Percentiles rank a stretch among this genome's conserved stretches.
Evolutionary conservation across 2,797 vertebrate species (phyloP).

Genomic region (Numenius phaeopus): DNA sequence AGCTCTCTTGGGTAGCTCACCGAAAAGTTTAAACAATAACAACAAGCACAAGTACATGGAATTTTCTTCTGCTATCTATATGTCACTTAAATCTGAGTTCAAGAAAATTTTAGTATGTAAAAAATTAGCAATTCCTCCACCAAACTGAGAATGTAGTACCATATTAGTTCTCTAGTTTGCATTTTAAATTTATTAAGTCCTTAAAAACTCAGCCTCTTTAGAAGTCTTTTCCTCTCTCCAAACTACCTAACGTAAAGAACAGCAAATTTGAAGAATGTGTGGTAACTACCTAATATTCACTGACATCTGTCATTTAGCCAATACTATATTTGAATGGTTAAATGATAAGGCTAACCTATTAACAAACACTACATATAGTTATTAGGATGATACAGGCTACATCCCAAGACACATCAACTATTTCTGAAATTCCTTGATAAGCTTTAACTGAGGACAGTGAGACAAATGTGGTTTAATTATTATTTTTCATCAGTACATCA

Average conservation of each 20-base stretch:
- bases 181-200: not conserved
- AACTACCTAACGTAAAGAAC: not conserved
- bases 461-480: not conserved
- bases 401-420: not conserved
- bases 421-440: not conserved
- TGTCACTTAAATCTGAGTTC: not conserved
- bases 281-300: not conserved
- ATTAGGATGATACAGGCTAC: not conserved
- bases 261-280: not conserved
- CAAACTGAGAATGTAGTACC: not conserved
- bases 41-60: not conserved
- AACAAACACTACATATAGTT: not conserved
- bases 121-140: not conserved
- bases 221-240: not conserved
- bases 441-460: not conserved
- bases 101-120: not conserved
- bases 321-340: not conserved
- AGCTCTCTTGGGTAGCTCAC: not conserved
- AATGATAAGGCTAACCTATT: not conserved
- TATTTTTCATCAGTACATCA: not conserved
- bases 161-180: not conserved
- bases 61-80: not conserved
- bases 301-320: not conserved
- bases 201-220: not conserved
- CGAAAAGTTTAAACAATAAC: not conserved